phyloP scores from a whole-genome alignment of 2,888 invertebrate genomes.

The Drosophila ustulata region DNA sequence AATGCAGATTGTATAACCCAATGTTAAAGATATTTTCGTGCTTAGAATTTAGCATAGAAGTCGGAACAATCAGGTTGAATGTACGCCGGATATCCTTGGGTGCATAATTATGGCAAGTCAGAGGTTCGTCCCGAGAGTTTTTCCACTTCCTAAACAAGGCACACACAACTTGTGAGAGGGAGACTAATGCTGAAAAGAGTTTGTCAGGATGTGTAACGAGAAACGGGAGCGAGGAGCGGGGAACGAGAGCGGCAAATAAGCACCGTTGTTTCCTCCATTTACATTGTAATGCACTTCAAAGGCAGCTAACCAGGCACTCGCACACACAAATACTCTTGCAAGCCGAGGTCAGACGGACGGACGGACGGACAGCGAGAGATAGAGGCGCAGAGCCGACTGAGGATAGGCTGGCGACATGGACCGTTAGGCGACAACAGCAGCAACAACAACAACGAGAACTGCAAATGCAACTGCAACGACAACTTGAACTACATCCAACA shows the following conservation, averaged over 20 bases:
- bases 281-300: slow-evolving; percentile 73
- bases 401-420: slow-evolving; percentile 57
- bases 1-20: neutral
- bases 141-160: slow-evolving; percentile 19
- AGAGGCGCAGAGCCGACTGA: slow-evolving; percentile 23
- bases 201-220: slow-evolving; percentile 43
- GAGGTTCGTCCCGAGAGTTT: slow-evolving; percentile 13
- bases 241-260: slow-evolving; percentile 46
- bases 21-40: neutral
- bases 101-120: slow-evolving; percentile 36
- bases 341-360: slow-evolving; percentile 22
- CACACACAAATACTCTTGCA: slow-evolving; percentile 19
- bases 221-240: slow-evolving; percentile 22
- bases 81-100: slow-evolving; percentile 33
- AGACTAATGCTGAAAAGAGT: slow-evolving; percentile 3
- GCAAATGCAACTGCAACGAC: slow-evolving; percentile 43
- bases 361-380: slow-evolving; percentile 20
- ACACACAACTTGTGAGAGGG: neutral
- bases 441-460: slow-evolving; percentile 36
- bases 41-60: too few relatives aligned
- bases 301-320: slow-evolving; percentile 56
- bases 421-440: slow-evolving; percentile 56
- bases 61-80: slow-evolving; percentile 11
- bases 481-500: slow-evolving; percentile 64
- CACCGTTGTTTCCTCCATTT: slow-evolving; percentile 65